phyloP scores from a whole-genome alignment of 2,113 vertebrate species.

The Camarhynchus parvulus region DNA sequence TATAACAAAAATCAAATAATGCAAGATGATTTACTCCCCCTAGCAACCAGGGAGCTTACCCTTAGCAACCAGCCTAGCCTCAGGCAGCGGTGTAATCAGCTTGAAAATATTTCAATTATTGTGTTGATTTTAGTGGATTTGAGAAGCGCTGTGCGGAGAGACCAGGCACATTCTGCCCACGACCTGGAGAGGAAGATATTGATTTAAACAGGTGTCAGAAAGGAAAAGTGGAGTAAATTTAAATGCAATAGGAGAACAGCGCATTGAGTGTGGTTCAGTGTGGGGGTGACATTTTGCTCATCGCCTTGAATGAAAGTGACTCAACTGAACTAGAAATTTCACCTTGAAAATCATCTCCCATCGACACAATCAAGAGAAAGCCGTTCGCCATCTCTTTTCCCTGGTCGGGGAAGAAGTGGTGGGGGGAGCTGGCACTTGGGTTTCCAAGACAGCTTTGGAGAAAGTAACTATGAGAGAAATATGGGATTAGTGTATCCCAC shows the following conservation, averaged over 20 bases:
- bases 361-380: conserved; percentile 79
- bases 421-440: neutral
- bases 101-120: conserved; percentile 99
- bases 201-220: conserved; percentile 99
- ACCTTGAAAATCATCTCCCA: conserved; percentile 95
- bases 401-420: neutral
- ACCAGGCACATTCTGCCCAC: conserved; percentile 94
- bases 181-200: conserved; percentile 99
- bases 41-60: conserved; percentile 99
- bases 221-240: conserved; percentile 99
- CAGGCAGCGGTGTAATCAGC: conserved; percentile 99
- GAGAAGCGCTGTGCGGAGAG: conserved; percentile 95
- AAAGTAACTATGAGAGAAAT: conserved; percentile 19
- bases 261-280: conserved; percentile 85
- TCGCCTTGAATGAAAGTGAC: conserved; percentile 95
- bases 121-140: conserved; percentile 99
- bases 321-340: conserved; percentile 91
- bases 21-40: conserved; percentile 99
- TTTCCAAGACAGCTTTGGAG: neutral
- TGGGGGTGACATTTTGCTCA: conserved; percentile 94
- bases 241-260: conserved; percentile 96
- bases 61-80: conserved; percentile 99
- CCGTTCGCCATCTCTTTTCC: conserved; percentile 37
- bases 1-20: conserved; percentile 99
- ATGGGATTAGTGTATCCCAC: neutral